These are phyloP conservation scores for Dorcus hopei DNA, from an alignment of 2,888 invertebrate species.

Conservation along the genomic window DNA sequence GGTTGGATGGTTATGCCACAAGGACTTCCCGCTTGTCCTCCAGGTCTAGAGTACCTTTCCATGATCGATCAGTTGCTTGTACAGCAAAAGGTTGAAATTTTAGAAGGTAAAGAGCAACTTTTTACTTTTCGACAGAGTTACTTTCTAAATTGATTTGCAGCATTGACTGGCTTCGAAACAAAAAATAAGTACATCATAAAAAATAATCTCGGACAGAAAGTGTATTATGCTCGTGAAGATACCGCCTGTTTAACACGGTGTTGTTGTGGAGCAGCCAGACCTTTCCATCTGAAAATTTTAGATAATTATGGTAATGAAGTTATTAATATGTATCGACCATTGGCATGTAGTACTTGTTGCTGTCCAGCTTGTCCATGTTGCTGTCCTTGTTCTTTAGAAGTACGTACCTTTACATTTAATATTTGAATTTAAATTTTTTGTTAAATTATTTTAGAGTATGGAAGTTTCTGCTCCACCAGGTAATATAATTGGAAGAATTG, in stretches of 20 bases:
- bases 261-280: conserved; percentile 71
- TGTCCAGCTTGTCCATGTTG: too few species aligned
- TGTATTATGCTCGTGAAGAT: conserved; percentile 74
- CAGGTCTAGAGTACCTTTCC: conserved; percentile 78
- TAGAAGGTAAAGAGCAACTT: not conserved
- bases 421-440: not conserved
- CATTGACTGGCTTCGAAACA: conserved; percentile 74
- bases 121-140: not conserved
- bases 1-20: conserved; percentile 40
- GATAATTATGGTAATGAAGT: conserved; percentile 75
- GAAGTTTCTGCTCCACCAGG: conserved; percentile 69
- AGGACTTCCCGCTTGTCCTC: conserved; percentile 67
- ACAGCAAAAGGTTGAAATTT: conserved; percentile 67
- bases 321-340: conserved; percentile 72
- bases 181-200: conserved; percentile 78
- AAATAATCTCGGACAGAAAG: conserved; percentile 67
- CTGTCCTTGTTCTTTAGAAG: conserved; percentile 72
- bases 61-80: conserved; percentile 72
- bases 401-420: conserved; percentile 32
- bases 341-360: conserved; percentile 71
- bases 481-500: conserved; percentile 60
- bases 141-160: conserved; percentile 43
- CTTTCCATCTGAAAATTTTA: conserved; percentile 77
- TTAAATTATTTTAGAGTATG: conserved; percentile 54
- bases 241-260: conserved; percentile 75